Percentiles rank a stretch among this genome's conserved stretches.
These are phyloP conservation scores for Saguinus imperator DNA, from an alignment of 2,113 vertebrate genomes.

Conservation along the genomic window DNA sequence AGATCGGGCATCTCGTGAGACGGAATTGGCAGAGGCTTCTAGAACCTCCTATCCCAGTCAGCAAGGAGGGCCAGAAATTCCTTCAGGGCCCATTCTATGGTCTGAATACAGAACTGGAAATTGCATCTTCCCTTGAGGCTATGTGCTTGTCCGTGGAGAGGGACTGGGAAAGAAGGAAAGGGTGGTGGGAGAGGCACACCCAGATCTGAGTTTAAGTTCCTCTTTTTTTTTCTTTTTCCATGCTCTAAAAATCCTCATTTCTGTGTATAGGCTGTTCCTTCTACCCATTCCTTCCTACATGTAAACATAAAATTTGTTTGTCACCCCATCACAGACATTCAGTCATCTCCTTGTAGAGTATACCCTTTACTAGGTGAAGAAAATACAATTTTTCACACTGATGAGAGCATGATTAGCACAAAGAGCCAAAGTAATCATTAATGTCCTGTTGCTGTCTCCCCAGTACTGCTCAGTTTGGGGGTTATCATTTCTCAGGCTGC, in stretches of 20 bases:
- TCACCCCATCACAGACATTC: neutral
- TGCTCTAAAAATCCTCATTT: neutral
- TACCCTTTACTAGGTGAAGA: neutral
- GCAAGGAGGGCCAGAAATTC: neutral
- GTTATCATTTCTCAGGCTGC: neutral
- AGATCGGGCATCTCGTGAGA: neutral
- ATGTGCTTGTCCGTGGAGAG: neutral
- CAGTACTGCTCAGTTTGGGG: neutral
- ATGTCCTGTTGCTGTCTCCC: neutral
- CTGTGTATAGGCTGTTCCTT: neutral
- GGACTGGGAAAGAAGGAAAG: neutral
- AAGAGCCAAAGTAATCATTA: neutral
- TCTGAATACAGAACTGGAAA: neutral
- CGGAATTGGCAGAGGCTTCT: neutral
- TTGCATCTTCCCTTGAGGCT: neutral
- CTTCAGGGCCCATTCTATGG: neutral
- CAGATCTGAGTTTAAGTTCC: neutral
- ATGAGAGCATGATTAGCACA: neutral
- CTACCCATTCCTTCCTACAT: neutral
- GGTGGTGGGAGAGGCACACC: neutral
- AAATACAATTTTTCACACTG: neutral
- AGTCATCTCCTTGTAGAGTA: neutral
- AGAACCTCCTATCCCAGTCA: neutral
- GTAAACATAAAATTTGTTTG: neutral
- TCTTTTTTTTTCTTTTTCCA: slow-evolving; percentile 8